These are phyloP conservation scores for Ophiothrix spiculata DNA, from an alignment of 35 echinoderm and acorn worm genomes.

Conservation along the genomic window DNA sequence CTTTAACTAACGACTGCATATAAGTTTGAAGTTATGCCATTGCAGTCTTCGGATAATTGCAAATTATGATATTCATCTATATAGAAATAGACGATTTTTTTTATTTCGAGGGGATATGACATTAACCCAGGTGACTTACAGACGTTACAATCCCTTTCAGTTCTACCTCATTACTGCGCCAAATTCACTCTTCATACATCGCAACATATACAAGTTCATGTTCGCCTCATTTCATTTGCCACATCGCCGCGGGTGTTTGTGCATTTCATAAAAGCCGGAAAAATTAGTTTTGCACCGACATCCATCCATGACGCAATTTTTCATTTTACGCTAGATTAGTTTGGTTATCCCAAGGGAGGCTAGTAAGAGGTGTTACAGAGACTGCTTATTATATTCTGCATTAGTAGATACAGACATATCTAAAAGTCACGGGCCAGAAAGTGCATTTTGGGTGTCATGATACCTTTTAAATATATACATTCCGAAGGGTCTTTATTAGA, in stretches of 20 bases:
- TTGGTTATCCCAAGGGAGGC: neutral
- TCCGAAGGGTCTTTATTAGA: too few relatives aligned
- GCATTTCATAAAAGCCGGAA: conserved; percentile 9
- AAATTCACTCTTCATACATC: neutral
- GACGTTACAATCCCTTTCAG: neutral
- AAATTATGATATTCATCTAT: too few relatives aligned
- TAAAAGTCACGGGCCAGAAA: conserved; percentile 10
- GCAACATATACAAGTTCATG: neutral
- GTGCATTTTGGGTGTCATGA: neutral
- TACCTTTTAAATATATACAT: too few relatives aligned
- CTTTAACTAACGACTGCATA: too few relatives aligned
- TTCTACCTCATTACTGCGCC: neutral
- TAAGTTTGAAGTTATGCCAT: too few relatives aligned
- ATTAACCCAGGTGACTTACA: neutral
- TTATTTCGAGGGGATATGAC: too few relatives aligned
- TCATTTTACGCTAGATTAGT: conserved; percentile 5
- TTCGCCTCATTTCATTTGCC: neutral
- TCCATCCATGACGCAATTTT: neutral
- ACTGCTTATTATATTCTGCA: neutral
- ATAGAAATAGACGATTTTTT: too few relatives aligned
- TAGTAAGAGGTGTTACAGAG: neutral
- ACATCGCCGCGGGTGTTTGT: neutral
- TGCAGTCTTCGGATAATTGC: too few relatives aligned
- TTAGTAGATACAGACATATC: neutral
- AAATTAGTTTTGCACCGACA: neutral